Conservation (phyloP, 2,888 invertebrate species). For the Amitus sp. region DNA sequence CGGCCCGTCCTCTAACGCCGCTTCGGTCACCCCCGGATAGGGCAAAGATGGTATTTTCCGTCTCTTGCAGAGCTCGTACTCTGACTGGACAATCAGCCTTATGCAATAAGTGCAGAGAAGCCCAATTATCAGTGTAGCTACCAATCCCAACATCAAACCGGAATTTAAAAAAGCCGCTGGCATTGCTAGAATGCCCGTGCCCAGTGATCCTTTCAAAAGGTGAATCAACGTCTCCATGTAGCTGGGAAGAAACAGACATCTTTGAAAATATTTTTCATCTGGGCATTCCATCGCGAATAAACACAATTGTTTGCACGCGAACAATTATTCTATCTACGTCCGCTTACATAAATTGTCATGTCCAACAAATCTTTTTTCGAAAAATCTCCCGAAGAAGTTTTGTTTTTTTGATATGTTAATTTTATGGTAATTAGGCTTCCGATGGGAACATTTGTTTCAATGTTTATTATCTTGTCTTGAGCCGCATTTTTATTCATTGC, state of each 20-base stretch:
- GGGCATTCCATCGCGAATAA: no score
- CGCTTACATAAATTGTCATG: no score
- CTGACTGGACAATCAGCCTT: conserved; percentile 81
- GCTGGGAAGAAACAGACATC: conserved; percentile 68
- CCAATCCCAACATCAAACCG: conserved; percentile 81
- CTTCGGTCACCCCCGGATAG: conserved; percentile 85
- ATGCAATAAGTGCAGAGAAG: conserved; percentile 94
- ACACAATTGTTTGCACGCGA: no score
- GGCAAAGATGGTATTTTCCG: conserved; percentile 73
- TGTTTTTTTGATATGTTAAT: no score
- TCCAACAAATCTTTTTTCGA: no score
- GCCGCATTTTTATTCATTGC: no score
- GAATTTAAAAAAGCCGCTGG: conserved; percentile 87
- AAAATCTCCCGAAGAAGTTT: no score
- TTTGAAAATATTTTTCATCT: no score
- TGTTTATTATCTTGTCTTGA: no score
- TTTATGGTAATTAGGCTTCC: no score
- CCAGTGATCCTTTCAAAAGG: conserved; percentile 76
- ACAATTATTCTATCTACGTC: not conserved
- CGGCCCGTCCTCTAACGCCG: conserved; percentile 82
- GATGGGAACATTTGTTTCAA: no score
- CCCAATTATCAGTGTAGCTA: conserved; percentile 87
- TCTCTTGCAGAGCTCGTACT: conserved; percentile 69
- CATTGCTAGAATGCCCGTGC: conserved; percentile 74
- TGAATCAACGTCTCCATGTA: conserved; percentile 85